These are phyloP conservation scores for Dicrurus megarhynchus DNA, from an alignment of 2,113 vertebrate genomes.

Conservation along the genomic window DNA sequence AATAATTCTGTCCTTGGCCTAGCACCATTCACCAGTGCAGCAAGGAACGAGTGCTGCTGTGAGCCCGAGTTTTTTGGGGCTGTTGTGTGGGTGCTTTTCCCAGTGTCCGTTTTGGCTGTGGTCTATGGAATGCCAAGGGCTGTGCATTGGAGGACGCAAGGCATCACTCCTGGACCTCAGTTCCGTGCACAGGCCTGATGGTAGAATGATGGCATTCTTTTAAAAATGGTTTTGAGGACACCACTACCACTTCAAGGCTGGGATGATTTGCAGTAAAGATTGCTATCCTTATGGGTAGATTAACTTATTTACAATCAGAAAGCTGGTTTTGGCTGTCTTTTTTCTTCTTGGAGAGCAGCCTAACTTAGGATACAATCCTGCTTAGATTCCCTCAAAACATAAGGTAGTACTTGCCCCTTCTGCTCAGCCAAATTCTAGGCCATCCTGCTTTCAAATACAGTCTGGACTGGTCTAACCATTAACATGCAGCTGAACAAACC, in stretches of 20 bases:
- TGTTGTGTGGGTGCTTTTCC: not conserved
- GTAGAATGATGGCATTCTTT: not conserved
- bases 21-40: not conserved
- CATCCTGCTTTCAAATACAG: not conserved
- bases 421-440: not conserved
- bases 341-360: not conserved
- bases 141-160: not conserved
- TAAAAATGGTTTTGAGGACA: not conserved
- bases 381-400: not conserved
- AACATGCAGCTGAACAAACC: not conserved
- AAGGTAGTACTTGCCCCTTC: not conserved
- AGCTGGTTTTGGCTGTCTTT: not conserved
- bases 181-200: not conserved
- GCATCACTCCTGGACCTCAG: not conserved
- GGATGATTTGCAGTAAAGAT: not conserved
- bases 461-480: not conserved
- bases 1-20: not conserved
- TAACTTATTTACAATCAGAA: not conserved
- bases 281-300: not conserved
- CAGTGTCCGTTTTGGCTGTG: accelerated
- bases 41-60: not conserved
- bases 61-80: not conserved
- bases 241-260: not conserved
- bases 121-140: not conserved
- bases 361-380: not conserved